Evolutionary conservation across 1,140 invertebrate species (phyloP).

Genomic region (Drosophila lacertosa): DNA sequence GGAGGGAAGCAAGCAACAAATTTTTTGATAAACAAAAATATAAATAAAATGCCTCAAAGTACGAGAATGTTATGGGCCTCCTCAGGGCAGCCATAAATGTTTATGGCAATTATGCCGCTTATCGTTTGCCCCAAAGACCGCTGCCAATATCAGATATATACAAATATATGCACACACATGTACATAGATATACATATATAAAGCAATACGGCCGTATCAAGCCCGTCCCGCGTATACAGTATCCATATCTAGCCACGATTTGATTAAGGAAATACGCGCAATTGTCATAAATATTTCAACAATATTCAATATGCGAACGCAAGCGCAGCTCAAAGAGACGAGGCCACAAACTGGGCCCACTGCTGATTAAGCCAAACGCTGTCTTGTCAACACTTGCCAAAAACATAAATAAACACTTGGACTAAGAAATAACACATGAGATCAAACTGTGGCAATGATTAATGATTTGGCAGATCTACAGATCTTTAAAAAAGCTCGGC

Average conservation of each 20-base stretch:
- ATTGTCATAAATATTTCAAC: conserved; percentile 14
- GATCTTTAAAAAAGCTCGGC: too few relatives aligned
- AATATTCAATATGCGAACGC: conserved; percentile 12
- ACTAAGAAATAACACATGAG: not conserved
- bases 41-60: conserved; percentile 19
- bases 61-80: conserved; percentile 10
- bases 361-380: not conserved
- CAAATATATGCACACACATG: not conserved
- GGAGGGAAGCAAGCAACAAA: not conserved
- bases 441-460: too few relatives aligned
- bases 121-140: conserved; percentile 19
- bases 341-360: not conserved
- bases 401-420: not conserved
- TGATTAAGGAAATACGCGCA: conserved; percentile 32
- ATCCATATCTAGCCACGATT: conserved; percentile 22
- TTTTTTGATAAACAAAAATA: conserved; percentile 3
- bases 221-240: not conserved
- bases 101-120: conserved; percentile 41
- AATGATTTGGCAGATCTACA: too few relatives aligned
- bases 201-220: conserved; percentile 13
- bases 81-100: conserved; percentile 28
- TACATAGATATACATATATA: conserved; percentile 13
- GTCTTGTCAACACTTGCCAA: not conserved
- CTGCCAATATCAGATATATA: conserved; percentile 19
- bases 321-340: conserved; percentile 17